Base-by-base conservation (phyloP, 1,140 invertebrate species). In the Caenorhabditis inopinata region DNA sequence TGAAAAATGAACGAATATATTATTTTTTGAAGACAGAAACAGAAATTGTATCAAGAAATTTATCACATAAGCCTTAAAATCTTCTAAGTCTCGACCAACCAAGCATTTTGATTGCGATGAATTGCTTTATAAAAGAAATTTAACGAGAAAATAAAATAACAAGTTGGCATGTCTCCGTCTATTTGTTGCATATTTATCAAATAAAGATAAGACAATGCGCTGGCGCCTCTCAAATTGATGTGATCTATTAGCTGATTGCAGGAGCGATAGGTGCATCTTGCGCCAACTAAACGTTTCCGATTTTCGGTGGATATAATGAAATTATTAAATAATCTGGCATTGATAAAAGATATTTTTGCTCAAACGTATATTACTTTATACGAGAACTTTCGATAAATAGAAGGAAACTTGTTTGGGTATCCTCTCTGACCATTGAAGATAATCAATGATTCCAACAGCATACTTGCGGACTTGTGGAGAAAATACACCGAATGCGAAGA, bases 161-260 rank as follows among this genome's bases (percentile, higher is more conserved):
- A 68, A 68, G 58, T 68, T 42, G 58, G 12, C 58, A 32, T 42
- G 58, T 32, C 58, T 68, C 32, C 32, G 32, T 23, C 27, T 68
- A 32, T 68, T 68, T 68, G 58, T 68, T 68, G 29, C 58, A 68
- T 68, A 68, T 58, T 58, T 68, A 68, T 68, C 58, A 32, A 68
- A 68, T 68, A 29, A 68, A 68, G 58, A 68, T 68, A 68, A 68
- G 58, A 68, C 16, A 62, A 11, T 32, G 38, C 58, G 58, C 32
- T 68, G 7, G 32, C 2, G n/a, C 32, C 58, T 68, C 58, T 68
- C 32, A 21, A 38, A 18, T 23, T 38, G n/a, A 21, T 68, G 32
- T 42, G 58, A 68, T 68, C 32, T 68, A 68, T 68, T 32, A 38
- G 32, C 38, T 68, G 32, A 38, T 68, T 68, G n/a, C n/a, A n/a